Conservation (phyloP, 2,888 invertebrate genomes). For the Sicus ferrugineus region DNA sequence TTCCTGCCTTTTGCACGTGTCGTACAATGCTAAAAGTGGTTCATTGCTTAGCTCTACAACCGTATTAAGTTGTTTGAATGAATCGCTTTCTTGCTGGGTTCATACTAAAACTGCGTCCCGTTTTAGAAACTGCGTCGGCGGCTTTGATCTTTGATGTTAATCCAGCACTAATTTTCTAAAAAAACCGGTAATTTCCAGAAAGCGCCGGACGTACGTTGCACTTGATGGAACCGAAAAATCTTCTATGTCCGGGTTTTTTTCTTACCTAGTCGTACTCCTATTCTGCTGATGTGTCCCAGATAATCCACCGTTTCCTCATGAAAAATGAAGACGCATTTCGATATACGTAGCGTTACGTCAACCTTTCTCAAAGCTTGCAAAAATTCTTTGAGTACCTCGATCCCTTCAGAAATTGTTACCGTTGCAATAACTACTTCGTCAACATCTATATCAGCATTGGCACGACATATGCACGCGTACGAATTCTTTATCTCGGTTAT, state of each 20-base stretch:
- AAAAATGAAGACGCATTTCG: conserved; percentile 21
- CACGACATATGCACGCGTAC: too few relatives aligned
- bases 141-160: conserved; percentile 30
- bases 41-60: conserved; percentile 18
- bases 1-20: conserved; percentile 20
- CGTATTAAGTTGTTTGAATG: conserved; percentile 21
- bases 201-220: conserved; percentile 34
- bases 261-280: conserved; percentile 35
- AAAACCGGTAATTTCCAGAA: conserved; percentile 38
- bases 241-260: conserved; percentile 34
- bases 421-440: conserved; percentile 38
- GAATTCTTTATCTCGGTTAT: too few relatives aligned
- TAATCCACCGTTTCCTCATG: conserved; percentile 29
- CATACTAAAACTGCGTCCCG: conserved; percentile 35
- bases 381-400: conserved; percentile 32
- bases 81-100: conserved; percentile 27
- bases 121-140: conserved; percentile 36
- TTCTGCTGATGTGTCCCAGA: conserved; percentile 33
- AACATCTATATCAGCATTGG: conserved; percentile 23
- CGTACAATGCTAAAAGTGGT: conserved; percentile 29
- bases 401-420: conserved; percentile 13
- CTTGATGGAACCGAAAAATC: conserved; percentile 35
- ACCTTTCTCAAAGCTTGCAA: not conserved
- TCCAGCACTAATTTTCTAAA: conserved; percentile 38
- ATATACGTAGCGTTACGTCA: not conserved